These are phyloP conservation scores for Acropternis orthonyx DNA, from an alignment of 2,797 vertebrate genomes.

Conservation along the genomic window DNA sequence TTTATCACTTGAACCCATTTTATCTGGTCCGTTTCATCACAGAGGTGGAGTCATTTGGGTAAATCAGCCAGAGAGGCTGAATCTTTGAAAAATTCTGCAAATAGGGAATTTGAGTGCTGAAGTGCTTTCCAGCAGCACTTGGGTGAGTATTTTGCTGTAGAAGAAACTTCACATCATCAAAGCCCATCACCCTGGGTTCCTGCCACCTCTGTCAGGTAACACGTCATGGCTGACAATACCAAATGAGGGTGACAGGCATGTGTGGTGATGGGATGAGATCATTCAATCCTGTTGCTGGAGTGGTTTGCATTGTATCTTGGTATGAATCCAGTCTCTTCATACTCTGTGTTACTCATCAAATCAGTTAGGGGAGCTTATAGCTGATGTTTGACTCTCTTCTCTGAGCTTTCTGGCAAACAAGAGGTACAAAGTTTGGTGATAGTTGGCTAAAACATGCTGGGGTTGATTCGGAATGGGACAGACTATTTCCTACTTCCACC, in stretches of 20 bases:
- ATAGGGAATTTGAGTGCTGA: background rate
- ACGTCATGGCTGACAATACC: background rate
- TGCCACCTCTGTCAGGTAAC: background rate
- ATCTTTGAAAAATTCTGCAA: background rate
- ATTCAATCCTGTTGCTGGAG: background rate
- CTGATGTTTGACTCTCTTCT: background rate
- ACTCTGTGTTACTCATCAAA: background rate
- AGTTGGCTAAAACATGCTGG: background rate
- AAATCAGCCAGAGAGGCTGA: background rate
- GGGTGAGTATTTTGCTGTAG: background rate
- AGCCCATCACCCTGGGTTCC: background rate
- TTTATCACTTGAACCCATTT: constrained; percentile 18
- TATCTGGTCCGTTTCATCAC: constrained; percentile 4
- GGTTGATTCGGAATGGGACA: background rate
- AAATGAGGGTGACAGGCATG: background rate
- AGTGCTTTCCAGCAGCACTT: background rate
- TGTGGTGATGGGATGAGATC: background rate
- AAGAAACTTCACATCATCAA: background rate
- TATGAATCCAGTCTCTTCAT: background rate
- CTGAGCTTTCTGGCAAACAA: background rate
- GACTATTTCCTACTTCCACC: background rate
- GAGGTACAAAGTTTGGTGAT: background rate
- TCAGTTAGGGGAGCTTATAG: background rate
- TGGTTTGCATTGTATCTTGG: background rate
- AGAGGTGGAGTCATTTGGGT: background rate